A percentile compares a stretch with the other conserved stretches of the same genome.
These are phyloP conservation scores for Coenobita brevimanus DNA, from an alignment of 1,140 invertebrate species.

Conservation along the genomic window DNA sequence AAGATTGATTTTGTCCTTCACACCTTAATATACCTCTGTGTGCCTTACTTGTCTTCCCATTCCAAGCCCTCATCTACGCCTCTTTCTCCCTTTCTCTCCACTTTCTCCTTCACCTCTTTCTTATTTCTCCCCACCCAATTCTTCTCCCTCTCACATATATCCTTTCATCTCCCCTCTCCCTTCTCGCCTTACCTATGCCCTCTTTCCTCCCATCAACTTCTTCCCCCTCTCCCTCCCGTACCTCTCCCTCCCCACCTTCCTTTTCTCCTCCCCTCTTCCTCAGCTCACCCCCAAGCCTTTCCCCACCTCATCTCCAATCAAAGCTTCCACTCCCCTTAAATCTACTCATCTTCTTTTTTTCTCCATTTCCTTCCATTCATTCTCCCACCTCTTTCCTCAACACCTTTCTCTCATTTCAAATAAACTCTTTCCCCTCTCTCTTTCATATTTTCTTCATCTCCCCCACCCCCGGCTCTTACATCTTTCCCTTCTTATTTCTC, in stretches of 20 bases:
- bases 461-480: no score
- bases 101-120: no score
- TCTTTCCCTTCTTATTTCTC: neutral
- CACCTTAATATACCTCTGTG: no score
- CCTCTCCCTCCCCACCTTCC: neutral
- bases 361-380: neutral
- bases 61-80: no score
- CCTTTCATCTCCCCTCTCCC: no score
- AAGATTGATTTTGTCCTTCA: no score
- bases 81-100: no score
- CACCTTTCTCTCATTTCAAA: neutral
- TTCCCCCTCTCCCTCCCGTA: slow-evolving; percentile 8
- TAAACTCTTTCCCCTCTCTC: neutral
- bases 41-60: no score
- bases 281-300: neutral
- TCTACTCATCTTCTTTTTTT: neutral
- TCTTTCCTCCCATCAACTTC: no score
- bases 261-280: neutral
- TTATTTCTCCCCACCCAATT: no score
- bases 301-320: neutral
- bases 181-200: neutral
- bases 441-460: neutral
- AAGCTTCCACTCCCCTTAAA: neutral
- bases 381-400: neutral
- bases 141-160: no score